Base-by-base conservation (phyloP, 2,113 vertebrate genomes). In the Donacobius atricapilla region DNA sequence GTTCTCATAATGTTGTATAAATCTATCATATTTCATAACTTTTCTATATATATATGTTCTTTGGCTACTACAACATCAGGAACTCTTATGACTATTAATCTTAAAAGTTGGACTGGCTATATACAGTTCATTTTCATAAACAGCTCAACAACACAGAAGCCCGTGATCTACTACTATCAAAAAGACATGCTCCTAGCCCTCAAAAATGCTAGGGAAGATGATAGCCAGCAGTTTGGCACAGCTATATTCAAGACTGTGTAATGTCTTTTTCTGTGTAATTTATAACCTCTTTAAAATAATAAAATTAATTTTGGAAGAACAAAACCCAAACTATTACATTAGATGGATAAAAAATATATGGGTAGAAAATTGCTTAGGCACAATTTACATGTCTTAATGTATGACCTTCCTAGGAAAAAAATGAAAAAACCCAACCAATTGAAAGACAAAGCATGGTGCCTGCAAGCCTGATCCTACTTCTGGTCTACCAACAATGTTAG, bases 381-480 rank as follows among this genome's bases (percentile, higher is more conserved):
- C 28, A 58, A 72, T 56, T 90, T 53, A 47, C 11, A 18, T 2
- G 6, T 78, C 20, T 58, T 70, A 77, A 66, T 51, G 10, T n/a
- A 40, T 3, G 13, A 60, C 31, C 13, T 90, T 51, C 53, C 23
- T 33, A 54, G 7, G 4, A 44, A 71, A 60, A 50, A 63, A 15
- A 8, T 1, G 39, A 71, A 60, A 50, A 63, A 15, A 8, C 1
- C 3, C 7, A 57, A 50, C 10, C 15, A 48, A 51, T 35, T 3
- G 2, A 15, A 47, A 50, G 19, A 1, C 2, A 17, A 39, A 47
- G 1, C 2, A 27, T 31, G n/a, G 2, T 79, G 6, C 75, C 19
- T 79, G 40, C n/a, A 85, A 69, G 7, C 30, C 11, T 71, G 11
- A 42, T 60, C 14, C 27, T 85, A 15, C 25, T 58, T 70, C 40